Evolutionary conservation across 2,888 invertebrate genomes (phyloP).

Genomic region (Cantharis nigra): DNA sequence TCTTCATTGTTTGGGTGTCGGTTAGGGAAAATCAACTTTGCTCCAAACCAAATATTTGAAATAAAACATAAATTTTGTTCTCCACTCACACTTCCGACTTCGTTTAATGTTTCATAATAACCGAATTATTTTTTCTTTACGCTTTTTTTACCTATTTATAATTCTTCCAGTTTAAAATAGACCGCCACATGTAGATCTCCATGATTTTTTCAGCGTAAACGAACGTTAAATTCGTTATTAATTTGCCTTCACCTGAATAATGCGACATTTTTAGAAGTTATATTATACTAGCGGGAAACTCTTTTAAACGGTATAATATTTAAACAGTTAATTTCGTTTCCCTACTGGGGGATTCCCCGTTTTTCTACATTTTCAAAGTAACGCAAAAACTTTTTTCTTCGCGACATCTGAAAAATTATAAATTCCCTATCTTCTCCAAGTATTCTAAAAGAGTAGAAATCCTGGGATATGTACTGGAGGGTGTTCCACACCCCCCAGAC

Average conservation of each 20-base stretch:
- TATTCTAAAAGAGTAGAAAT: too few relatives aligned
- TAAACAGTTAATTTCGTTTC: too few relatives aligned
- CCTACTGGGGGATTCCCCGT: too few relatives aligned
- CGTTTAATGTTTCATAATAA: not conserved
- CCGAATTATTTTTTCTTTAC: not conserved
- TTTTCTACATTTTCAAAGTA: too few relatives aligned
- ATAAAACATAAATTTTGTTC: not conserved
- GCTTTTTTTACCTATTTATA: not conserved
- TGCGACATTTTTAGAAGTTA: too few relatives aligned
- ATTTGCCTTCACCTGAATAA: not conserved
- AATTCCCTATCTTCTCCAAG: too few relatives aligned
- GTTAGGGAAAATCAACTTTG: not conserved
- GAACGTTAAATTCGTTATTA: not conserved
- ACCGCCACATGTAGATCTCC: not conserved
- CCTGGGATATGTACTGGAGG: too few relatives aligned
- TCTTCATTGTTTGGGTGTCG: not conserved
- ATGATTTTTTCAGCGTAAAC: not conserved
- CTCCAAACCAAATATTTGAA: not conserved
- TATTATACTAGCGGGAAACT: too few relatives aligned
- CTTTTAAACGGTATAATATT: too few relatives aligned
- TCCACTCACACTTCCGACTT: not conserved
- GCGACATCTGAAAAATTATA: too few relatives aligned
- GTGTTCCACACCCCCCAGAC: too few relatives aligned
- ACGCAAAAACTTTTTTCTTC: too few relatives aligned
- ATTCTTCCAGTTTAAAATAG: not conserved